A percentile compares a stretch with the other conserved stretches of the same genome.
Conservation (phyloP, 2,113 vertebrate genomes). For the Cinclus mexicanus region DNA sequence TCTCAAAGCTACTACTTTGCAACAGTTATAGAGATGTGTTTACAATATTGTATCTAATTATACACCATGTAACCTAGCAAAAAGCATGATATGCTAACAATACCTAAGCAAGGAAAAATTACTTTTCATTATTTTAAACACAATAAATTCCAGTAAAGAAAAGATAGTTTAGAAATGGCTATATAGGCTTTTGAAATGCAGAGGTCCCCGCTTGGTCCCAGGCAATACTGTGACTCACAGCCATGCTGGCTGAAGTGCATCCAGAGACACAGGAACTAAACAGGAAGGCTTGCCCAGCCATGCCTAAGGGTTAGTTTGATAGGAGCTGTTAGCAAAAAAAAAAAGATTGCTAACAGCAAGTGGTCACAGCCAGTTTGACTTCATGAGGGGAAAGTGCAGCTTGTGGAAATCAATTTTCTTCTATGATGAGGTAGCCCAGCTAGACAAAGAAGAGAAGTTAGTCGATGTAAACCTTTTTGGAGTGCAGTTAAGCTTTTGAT, state of each 20-base stretch:
- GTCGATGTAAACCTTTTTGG: rapidly evolving
- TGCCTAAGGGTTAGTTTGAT: neutral
- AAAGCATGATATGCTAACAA: neutral
- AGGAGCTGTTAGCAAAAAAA: neutral
- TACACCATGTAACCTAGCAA: neutral
- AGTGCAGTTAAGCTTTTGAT: neutral
- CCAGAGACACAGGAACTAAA: neutral
- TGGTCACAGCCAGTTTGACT: neutral
- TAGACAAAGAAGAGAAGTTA: neutral
- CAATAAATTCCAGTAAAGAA: neutral
- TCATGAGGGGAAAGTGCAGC: neutral
- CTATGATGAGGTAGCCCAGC: neutral
- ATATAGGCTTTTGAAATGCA: neutral
- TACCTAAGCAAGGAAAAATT: neutral
- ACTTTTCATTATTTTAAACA: neutral
- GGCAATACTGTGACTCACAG: neutral
- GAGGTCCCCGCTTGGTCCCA: neutral
- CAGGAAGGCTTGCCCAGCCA: neutral
- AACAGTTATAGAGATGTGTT: neutral
- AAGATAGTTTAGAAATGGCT: neutral
- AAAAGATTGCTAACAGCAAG: neutral
- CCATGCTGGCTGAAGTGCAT: neutral
- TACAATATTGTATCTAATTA: neutral
- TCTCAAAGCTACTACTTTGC: neutral
- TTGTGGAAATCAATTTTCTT: neutral